phyloP scores from a whole-genome alignment of 2,888 invertebrate genomes.

The Neoscelio sp. region DNA sequence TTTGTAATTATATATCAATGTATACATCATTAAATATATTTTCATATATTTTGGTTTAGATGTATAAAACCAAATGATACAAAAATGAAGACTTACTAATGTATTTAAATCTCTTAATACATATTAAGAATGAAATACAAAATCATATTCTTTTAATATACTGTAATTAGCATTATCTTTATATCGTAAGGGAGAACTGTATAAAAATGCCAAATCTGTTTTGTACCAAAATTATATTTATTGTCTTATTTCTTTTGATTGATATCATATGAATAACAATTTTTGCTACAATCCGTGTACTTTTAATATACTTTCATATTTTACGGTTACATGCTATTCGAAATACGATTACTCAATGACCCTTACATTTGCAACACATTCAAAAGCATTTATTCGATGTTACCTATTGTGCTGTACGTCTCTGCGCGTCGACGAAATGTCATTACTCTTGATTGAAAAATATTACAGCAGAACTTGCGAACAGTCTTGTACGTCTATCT shows the following conservation, averaged over 20 bases:
- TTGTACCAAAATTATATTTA: slow-evolving; percentile 82
- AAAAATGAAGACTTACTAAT: no score
- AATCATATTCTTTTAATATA: no score
- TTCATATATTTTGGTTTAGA: no score
- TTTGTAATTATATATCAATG: no score
- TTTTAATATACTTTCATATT: slow-evolving; percentile 78
- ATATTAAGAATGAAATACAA: background rate
- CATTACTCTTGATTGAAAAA: slow-evolving; percentile 54
- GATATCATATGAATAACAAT: slow-evolving; percentile 79
- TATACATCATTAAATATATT: no score
- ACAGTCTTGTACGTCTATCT: no score
- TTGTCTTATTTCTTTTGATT: slow-evolving; percentile 81
- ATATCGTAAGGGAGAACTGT: no score
- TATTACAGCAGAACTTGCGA: no score
- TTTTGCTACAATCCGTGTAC: slow-evolving; percentile 77
- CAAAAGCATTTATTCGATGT: slow-evolving; percentile 77
- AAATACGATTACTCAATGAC: slow-evolving; percentile 69
- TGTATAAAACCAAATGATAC: no score
- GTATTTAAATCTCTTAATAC: no score
- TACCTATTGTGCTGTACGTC: slow-evolving; percentile 54
- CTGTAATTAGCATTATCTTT: no score
- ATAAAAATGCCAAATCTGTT: no score
- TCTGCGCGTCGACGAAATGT: slow-evolving; percentile 32
- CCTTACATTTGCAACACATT: slow-evolving; percentile 73
- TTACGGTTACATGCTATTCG: slow-evolving; percentile 67